A percentile compares a stretch with the other conserved stretches of the same genome.
Conservation (phyloP, 2,888 invertebrate genomes). For the Tanytarsus gracilentus region DNA sequence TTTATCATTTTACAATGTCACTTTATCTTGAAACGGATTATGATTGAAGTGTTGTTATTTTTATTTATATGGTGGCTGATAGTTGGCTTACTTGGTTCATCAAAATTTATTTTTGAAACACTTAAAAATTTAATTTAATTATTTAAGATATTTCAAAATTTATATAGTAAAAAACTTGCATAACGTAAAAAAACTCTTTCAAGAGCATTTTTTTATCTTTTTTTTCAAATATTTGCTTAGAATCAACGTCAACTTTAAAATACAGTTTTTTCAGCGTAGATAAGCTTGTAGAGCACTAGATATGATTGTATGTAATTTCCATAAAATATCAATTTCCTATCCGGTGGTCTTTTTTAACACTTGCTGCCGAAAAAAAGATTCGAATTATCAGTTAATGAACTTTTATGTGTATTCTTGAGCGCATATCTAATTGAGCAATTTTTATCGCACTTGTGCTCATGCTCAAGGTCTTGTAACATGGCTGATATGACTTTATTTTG, state of each 20-base stretch:
- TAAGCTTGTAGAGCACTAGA: background rate
- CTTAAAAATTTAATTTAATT: no score
- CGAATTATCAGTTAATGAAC: conserved; percentile 26
- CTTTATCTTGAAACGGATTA: no score
- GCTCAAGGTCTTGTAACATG: background rate
- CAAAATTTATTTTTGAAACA: no score
- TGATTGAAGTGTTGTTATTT: no score
- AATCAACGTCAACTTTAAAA: no score
- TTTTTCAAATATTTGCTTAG: conserved; percentile 18
- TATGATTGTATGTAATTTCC: conserved; percentile 1
- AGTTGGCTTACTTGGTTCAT: no score
- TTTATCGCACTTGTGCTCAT: background rate
- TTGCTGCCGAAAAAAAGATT: conserved; percentile 17
- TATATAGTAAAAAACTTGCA: background rate
- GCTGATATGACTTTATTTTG: background rate
- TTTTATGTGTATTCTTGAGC: background rate
- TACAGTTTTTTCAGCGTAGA: no score
- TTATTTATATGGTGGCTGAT: no score
- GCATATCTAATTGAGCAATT: background rate
- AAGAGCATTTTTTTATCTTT: background rate
- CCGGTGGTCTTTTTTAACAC: conserved; percentile 24
- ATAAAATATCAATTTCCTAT: conserved; percentile 6
- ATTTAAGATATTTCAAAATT: background rate
- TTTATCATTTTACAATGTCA: conserved; percentile 10
- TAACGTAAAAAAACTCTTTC: background rate